Percentiles rank a stretch among this genome's conserved stretches.
These are phyloP conservation scores for Chlorops oryzae DNA, from an alignment of 1,140 invertebrate species.

Conservation along the genomic window DNA sequence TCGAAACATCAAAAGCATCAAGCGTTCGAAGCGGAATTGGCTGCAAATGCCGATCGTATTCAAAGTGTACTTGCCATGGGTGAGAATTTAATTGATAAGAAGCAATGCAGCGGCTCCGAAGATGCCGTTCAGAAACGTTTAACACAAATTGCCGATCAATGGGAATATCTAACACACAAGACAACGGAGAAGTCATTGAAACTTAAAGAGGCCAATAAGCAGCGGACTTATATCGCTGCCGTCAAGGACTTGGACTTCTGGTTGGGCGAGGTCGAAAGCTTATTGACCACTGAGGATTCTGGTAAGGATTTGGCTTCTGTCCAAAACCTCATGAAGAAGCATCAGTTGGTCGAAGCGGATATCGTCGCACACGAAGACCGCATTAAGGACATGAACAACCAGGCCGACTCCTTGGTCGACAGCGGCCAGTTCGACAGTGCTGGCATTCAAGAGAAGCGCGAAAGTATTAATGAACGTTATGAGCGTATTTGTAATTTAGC, in stretches of 20 bases:
- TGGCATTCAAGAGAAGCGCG: conserved; percentile 86
- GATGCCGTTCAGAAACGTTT: conserved; percentile 84
- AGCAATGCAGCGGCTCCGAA: conserved; percentile 87
- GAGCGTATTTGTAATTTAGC: conserved; percentile 88
- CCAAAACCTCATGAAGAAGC: conserved; percentile 99
- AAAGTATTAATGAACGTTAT: conserved; percentile 91
- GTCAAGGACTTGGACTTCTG: conserved; percentile 99
- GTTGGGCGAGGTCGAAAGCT: conserved; percentile 97
- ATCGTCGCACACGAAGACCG: conserved; percentile 93
- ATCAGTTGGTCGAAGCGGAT: conserved; percentile 96
- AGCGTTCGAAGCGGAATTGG: conserved; percentile 97
- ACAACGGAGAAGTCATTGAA: conserved; percentile 97
- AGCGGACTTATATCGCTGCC: conserved; percentile 97
- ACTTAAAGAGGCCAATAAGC: conserved; percentile 97
- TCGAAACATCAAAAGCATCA: conserved; percentile 99
- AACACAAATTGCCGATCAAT: conserved; percentile 94
- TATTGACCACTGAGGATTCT: conserved; percentile 93
- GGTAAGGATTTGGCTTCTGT: conserved; percentile 97
- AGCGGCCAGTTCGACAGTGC: conserved; percentile 91
- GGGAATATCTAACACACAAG: conserved; percentile 97
- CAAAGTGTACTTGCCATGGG: conserved; percentile 93
- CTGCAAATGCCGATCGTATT: conserved; percentile 96
- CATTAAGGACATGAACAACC: conserved; percentile 90
- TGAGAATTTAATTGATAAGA: conserved; percentile 88
- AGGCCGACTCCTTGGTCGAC: conserved; percentile 90